Conservation (phyloP, 2,113 vertebrate species). For the Oncorhynchus gorbuscha region DNA sequence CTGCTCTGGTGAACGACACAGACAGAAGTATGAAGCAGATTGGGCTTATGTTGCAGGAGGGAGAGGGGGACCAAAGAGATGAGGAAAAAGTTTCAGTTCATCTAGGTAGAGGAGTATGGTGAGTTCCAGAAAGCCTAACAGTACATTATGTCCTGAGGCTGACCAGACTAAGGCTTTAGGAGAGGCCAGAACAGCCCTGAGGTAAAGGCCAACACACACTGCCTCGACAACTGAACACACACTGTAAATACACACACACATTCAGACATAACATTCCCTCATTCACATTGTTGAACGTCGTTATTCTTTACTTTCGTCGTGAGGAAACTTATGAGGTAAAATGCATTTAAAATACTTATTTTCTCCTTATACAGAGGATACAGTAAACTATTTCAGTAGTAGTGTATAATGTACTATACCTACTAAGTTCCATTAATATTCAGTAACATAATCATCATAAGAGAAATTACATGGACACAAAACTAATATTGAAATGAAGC, state of each 20-base stretch:
- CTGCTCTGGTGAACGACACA: no score
- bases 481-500: slow-evolving; percentile 19
- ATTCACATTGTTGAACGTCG: background rate
- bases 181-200: slow-evolving; percentile 46
- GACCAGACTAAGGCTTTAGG: slow-evolving; percentile 31
- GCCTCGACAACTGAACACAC: slow-evolving; percentile 12
- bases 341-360: background rate
- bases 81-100: background rate
- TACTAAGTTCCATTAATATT: slow-evolving; percentile 14
- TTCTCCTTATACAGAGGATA: background rate
- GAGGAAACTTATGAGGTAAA: no score
- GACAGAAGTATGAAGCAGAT: background rate
- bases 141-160: slow-evolving; percentile 34
- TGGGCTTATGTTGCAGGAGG: background rate
- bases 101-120: background rate
- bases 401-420: background rate
- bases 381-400: no score
- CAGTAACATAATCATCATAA: slow-evolving; percentile 22
- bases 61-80: background rate
- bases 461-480: slow-evolving; percentile 5
- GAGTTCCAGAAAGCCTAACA: background rate
- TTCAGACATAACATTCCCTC: background rate
- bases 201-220: slow-evolving; percentile 18
- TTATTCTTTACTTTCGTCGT: no score
- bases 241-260: slow-evolving; percentile 9